phyloP scores from a whole-genome alignment of 2,888 invertebrate species.

The Drosophila mimica region DNA sequence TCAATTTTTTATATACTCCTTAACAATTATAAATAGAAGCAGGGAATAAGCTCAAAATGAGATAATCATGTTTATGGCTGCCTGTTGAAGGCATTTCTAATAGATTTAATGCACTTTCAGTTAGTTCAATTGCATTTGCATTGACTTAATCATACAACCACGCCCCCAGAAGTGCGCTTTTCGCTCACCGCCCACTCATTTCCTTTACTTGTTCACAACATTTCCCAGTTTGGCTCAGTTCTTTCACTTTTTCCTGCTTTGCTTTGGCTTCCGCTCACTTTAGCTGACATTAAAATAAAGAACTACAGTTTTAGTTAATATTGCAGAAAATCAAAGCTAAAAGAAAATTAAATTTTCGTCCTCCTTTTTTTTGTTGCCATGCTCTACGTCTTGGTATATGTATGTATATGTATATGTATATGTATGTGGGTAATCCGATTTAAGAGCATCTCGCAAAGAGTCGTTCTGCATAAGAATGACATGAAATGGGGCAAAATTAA shows the following conservation, averaged over 20 bases:
- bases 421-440: constrained; percentile 26
- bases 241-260: constrained; percentile 35
- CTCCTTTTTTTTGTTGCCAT: neutral
- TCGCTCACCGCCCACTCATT: constrained; percentile 32
- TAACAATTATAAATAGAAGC: neutral
- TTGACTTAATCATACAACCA: constrained; percentile 39
- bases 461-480: constrained; percentile 18
- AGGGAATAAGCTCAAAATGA: neutral
- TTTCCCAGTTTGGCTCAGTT: constrained; percentile 13
- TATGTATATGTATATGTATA: neutral
- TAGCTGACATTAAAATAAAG: constrained; percentile 37
- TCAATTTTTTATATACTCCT: neutral
- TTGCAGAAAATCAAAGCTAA: constrained; percentile 52
- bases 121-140: constrained; percentile 38
- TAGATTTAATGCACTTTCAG: constrained; percentile 49
- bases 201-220: constrained; percentile 58
- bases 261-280: constrained; percentile 36
- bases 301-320: constrained; percentile 44
- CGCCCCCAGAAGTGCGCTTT: neutral
- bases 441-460: constrained; percentile 24
- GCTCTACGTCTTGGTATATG: neutral
- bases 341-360: constrained; percentile 46
- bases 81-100: constrained; percentile 32
- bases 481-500: constrained; percentile 14
- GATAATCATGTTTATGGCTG: constrained; percentile 46